Percentiles rank a stretch among this genome's conserved stretches.
phyloP scores from a whole-genome alignment of 2,797 vertebrate genomes.

The Carapus acus region DNA sequence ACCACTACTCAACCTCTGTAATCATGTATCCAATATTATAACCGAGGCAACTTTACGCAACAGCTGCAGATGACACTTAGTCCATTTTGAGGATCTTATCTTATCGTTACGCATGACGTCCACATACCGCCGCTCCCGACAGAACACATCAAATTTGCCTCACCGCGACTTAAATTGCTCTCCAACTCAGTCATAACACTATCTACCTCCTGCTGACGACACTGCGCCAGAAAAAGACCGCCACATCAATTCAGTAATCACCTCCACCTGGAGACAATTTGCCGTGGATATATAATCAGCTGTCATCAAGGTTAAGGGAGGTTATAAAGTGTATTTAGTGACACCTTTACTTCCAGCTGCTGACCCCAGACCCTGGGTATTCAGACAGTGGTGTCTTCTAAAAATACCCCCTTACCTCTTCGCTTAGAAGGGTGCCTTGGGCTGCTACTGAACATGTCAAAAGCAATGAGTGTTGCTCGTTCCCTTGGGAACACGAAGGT shows the following conservation, averaged over 20 bases:
- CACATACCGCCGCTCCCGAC: conserved; percentile 9
- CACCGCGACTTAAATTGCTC: background rate
- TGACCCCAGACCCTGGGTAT: conserved; percentile 2
- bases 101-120: conserved; percentile 12
- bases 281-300: background rate
- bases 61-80: conserved; percentile 41
- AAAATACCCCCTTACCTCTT: background rate
- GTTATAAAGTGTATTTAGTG: background rate
- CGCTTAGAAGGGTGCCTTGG: background rate
- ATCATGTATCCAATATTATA: conserved; percentile 26
- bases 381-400: conserved; percentile 4
- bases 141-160: conserved; percentile 27
- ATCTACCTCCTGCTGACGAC: background rate
- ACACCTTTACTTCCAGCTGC: conserved; percentile 2
- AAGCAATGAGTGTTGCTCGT: background rate
- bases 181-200: background rate
- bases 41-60: conserved; percentile 33
- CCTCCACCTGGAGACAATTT: background rate
- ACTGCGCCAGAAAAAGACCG: background rate
- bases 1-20: conserved; percentile 2
- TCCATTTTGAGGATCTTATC: conserved; percentile 3
- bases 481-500: background rate
- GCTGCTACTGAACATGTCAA: background rate
- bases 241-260: background rate
- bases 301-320: conserved; percentile 3